These are phyloP conservation scores for Sphenopsis melanotis DNA, from an alignment of 2,797 vertebrate species.

Conservation along the genomic window DNA sequence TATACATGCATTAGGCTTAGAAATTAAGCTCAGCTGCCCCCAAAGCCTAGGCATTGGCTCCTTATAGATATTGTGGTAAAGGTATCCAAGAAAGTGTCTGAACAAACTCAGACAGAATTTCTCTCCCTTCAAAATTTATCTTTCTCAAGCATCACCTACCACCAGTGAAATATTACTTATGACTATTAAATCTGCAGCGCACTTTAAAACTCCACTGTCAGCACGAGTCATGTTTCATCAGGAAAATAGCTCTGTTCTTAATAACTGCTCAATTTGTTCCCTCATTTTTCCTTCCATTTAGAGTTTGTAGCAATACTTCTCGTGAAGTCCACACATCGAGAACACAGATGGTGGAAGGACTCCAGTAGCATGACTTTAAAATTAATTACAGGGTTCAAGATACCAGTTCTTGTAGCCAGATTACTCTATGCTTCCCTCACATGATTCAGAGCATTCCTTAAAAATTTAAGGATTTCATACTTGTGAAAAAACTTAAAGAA, in stretches of 20 bases:
- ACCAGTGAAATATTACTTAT: constrained; percentile 35
- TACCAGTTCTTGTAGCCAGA: neutral
- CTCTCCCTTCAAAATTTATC: neutral
- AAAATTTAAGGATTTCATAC: neutral
- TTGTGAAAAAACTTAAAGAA: neutral
- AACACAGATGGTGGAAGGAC: neutral
- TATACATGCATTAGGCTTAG: neutral
- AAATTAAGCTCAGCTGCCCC: neutral
- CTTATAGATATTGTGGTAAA: neutral
- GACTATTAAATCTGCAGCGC: constrained; percentile 24
- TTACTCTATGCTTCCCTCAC: neutral
- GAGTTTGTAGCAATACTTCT: neutral
- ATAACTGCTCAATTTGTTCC: neutral
- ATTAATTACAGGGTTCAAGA: neutral
- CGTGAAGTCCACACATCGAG: neutral
- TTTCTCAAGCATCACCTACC: constrained; percentile 11
- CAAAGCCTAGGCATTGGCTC: neutral
- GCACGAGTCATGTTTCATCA: constrained; percentile 33
- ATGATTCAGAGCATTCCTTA: neutral
- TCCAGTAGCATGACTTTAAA: neutral
- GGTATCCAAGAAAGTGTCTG: neutral
- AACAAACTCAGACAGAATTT: neutral
- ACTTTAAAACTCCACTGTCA: constrained; percentile 31
- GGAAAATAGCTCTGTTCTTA: constrained; percentile 33
- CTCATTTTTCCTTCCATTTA: constrained; percentile 11